Conservation (phyloP, 2,113 vertebrate species). For the Passer montanus region DNA sequence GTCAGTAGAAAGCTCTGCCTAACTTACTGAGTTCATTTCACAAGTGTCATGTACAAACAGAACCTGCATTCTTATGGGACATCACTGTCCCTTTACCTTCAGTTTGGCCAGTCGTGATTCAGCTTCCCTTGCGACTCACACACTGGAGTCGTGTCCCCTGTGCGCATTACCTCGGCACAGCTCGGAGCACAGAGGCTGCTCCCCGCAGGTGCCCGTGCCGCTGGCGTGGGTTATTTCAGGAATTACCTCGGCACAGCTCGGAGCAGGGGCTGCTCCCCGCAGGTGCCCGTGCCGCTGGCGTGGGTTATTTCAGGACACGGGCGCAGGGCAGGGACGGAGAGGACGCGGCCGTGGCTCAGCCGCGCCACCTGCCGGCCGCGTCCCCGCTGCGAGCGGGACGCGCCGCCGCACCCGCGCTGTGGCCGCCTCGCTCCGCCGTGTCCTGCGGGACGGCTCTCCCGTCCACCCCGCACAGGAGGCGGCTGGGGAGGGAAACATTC, state of each 20-base stretch:
- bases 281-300: not conserved
- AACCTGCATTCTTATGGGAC: not conserved
- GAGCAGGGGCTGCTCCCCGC: accelerated
- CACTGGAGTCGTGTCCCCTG: accelerated
- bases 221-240: not conserved
- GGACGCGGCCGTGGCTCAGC: not conserved
- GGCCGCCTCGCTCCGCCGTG: not conserved
- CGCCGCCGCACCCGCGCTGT: not conserved
- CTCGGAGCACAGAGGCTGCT: accelerated
- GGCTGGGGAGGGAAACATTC: not conserved
- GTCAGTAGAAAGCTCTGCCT: not conserved
- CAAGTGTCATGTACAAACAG: accelerated
- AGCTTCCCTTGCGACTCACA: not conserved
- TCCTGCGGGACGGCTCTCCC: not conserved
- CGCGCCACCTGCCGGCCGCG: not conserved
- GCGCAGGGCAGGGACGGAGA: not conserved
- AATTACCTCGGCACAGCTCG: not conserved
- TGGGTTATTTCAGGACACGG: not conserved
- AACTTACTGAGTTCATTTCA: not conserved
- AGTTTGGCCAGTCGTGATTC: not conserved
- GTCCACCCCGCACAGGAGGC: not conserved
- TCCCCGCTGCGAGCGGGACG: not conserved
- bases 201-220: not conserved
- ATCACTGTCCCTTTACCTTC: not conserved
- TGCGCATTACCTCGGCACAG: accelerated